Base-by-base conservation (phyloP, 2,797 vertebrate species). In the Chromobotia macracanthus region DNA sequence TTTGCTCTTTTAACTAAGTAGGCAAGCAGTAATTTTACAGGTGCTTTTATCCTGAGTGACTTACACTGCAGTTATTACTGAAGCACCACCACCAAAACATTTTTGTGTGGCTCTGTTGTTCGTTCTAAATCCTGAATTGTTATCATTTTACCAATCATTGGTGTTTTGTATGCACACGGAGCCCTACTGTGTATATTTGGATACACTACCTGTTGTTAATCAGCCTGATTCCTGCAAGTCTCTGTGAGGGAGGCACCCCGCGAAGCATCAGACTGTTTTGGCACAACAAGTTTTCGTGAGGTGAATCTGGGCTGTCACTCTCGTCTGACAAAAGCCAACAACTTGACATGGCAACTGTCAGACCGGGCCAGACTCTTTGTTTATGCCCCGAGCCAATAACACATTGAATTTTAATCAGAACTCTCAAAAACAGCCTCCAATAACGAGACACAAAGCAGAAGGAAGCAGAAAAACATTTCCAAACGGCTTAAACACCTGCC, bases 311-410 rank as follows among this genome's bases (percentile, higher is more conserved):
- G 80, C 60, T 79, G 44, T 85, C 67, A 84, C 77, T 77, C 73
- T 81, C 70, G 70, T 84, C 80, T 88, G 79, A 86, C 80, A 86
- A 85, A 60, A 87, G 80, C 75, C 88, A 88, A 88, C 85, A 80
- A 68, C n/a, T 21, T 70, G 83, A 72, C 80, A 75, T 69, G 81
- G 75, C 78, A 84, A 73, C 82, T 85, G 82, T 80, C 70, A 19
- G 23, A 80, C 65, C 75, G 79, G 61, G 41, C 50, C 55, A 68
- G 23, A 77, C 67, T 79, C 75, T 87, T 80, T 90, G 89, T 90
- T 88, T 85, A 86, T 84, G 87, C 86, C 88, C 80, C 87, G 79
- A 89, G 90, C 87, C 81, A 80, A 21, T 80, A 84, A 77, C 80
- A 71, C 56, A 50, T 69, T 75, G 77, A 77, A 85, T 86, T 75